Evolutionary conservation across 2,797 vertebrate genomes (phyloP).

Genomic region (Ispidina picta): DNA sequence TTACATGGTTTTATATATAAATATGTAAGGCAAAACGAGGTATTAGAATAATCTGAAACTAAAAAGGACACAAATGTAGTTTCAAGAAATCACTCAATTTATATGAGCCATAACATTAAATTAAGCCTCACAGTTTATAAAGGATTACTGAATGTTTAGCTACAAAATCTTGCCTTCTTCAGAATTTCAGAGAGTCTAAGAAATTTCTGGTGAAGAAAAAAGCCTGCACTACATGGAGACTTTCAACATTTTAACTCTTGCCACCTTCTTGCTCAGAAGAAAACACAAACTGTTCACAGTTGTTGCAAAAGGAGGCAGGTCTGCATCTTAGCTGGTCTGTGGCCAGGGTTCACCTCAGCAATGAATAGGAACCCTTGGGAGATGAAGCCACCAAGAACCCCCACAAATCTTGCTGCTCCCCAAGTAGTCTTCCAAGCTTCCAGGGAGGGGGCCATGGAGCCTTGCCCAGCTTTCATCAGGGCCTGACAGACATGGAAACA

Average conservation of each 20-base stretch:
- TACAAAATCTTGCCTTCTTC: rapidly evolving
- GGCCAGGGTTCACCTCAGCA: background rate
- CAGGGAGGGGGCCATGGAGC: background rate
- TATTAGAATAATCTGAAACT: background rate
- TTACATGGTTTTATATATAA: background rate
- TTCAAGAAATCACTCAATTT: background rate
- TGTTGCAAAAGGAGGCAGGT: background rate
- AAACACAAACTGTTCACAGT: background rate
- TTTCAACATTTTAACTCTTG: background rate
- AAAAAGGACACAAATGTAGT: background rate
- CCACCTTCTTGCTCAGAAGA: background rate
- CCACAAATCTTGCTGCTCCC: background rate
- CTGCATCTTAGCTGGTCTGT: background rate
- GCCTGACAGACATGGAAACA: background rate
- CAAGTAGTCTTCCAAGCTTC: background rate
- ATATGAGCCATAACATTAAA: background rate
- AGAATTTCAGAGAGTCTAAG: background rate
- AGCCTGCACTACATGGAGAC: background rate
- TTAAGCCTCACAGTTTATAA: background rate
- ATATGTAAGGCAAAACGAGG: background rate
- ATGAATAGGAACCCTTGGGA: background rate
- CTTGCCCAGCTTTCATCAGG: background rate
- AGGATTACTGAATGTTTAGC: background rate
- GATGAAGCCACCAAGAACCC: rapidly evolving
- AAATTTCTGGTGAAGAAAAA: background rate